phyloP scores from a whole-genome alignment of 2,113 vertebrate species.

The Sebastes fasciatus region DNA sequence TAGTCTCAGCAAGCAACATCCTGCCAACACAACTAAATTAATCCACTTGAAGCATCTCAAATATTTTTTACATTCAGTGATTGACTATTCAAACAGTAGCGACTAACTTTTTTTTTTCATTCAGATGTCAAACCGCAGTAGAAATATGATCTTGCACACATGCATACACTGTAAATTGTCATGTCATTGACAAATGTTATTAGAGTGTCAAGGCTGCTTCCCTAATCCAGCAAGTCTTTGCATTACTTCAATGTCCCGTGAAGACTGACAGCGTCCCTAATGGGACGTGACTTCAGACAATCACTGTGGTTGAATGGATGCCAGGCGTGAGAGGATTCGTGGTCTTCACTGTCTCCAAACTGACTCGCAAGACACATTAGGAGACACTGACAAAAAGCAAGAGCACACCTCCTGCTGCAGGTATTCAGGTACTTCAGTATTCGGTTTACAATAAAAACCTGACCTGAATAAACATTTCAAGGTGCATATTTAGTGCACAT shows the following conservation, averaged over 20 bases:
- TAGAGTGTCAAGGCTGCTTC: neutral
- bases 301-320: neutral
- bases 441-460: neutral
- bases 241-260: neutral
- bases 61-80: neutral
- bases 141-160: neutral
- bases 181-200: neutral
- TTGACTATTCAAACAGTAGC: neutral
- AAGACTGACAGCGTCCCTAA: slow-evolving; percentile 8
- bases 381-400: neutral
- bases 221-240: neutral
- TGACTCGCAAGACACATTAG: neutral
- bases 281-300: slow-evolving; percentile 9
- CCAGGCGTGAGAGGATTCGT: neutral
- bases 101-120: neutral
- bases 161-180: neutral
- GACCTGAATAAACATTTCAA: neutral
- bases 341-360: neutral
- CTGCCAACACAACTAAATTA: neutral
- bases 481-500: neutral
- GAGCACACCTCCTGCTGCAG: neutral
- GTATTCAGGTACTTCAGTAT: neutral
- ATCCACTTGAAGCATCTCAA: neutral
- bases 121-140: neutral
- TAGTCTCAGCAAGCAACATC: neutral